phyloP scores from a whole-genome alignment of 2,888 invertebrate species.

The Endotricha flammealis region DNA sequence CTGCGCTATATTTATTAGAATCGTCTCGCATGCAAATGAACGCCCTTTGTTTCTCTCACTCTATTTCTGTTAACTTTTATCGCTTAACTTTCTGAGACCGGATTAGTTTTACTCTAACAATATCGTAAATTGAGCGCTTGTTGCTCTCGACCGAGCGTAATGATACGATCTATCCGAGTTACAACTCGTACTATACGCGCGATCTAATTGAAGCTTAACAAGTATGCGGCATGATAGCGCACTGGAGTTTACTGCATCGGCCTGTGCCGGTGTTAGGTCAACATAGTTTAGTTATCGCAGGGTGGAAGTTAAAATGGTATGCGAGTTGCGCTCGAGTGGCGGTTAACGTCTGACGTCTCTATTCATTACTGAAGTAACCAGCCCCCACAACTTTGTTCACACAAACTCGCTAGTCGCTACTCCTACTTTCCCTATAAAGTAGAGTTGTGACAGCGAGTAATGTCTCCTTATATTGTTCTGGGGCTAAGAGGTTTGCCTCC shows the following conservation, averaged over 20 bases:
- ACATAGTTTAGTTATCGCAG: slow-evolving; percentile 46
- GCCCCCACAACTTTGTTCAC: slow-evolving; percentile 66
- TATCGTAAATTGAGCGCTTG: slow-evolving; percentile 49
- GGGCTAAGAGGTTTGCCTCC: slow-evolving; percentile 73
- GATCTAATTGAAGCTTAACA: slow-evolving; percentile 29
- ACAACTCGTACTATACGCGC: slow-evolving; percentile 22
- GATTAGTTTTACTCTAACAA: slow-evolving; percentile 58
- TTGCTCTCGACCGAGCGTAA: slow-evolving; percentile 40
- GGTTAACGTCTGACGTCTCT: slow-evolving; percentile 67
- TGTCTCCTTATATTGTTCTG: slow-evolving; percentile 76
- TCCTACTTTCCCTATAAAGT: slow-evolving; percentile 73
- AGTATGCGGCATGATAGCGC: slow-evolving; percentile 31
- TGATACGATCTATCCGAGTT: slow-evolving; percentile 44
- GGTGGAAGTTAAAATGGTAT: slow-evolving; percentile 54
- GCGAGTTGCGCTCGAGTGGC: slow-evolving; percentile 59
- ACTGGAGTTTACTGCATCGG: slow-evolving; percentile 35
- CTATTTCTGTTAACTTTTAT: slow-evolving; percentile 43
- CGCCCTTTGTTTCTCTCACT: slow-evolving; percentile 38
- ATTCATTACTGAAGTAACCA: slow-evolving; percentile 71
- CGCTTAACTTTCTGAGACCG: slow-evolving; percentile 47
- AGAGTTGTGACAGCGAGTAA: slow-evolving; percentile 76
- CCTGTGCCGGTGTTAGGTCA: slow-evolving; percentile 38
- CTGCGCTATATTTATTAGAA: slow-evolving; percentile 42
- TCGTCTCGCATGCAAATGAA: slow-evolving; percentile 46
- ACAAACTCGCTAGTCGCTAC: slow-evolving; percentile 59